Conservation (phyloP, 2,888 invertebrate genomes). For the Heteromyza rotundicornis region DNA sequence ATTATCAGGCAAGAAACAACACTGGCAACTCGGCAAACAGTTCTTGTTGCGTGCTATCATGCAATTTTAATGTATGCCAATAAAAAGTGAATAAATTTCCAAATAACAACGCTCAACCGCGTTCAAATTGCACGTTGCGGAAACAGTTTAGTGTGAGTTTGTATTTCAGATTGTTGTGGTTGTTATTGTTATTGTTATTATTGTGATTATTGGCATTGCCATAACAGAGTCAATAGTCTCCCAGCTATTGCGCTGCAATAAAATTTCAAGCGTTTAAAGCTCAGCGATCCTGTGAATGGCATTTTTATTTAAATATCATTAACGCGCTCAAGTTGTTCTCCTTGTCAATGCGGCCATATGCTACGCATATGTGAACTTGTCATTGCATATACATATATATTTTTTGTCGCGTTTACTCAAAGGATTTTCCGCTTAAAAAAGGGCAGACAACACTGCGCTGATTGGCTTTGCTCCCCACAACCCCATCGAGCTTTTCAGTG, state of each 20-base stretch:
- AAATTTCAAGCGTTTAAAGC: neutral
- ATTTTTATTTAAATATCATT: constrained; percentile 2
- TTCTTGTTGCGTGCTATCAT: constrained; percentile 58
- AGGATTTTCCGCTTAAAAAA: constrained; percentile 18
- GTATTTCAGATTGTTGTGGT: constrained; percentile 36
- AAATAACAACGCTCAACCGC: neutral
- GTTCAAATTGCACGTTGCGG: neutral
- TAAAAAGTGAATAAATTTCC: constrained; percentile 14
- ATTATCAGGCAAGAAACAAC: neutral
- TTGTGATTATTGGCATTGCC: no score
- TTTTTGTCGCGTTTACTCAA: constrained; percentile 19
- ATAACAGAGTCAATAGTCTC: no score
- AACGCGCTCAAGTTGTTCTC: neutral
- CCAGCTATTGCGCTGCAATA: neutral
- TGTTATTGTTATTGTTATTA: constrained; percentile 36
- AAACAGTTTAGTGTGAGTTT: constrained; percentile 11
- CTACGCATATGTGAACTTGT: constrained; percentile 10
- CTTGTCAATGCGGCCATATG: neutral
- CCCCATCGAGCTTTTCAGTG: neutral
- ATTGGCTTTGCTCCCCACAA: constrained; percentile 10
- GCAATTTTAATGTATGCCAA: constrained; percentile 56
- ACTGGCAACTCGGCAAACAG: neutral
- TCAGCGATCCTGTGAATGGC: neutral
- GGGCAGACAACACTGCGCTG: neutral
- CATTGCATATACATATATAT: constrained; percentile 5